Percentiles rank a stretch among this genome's conserved stretches.
Conservation (phyloP, 2,113 vertebrate species). For the Turnix velox region DNA sequence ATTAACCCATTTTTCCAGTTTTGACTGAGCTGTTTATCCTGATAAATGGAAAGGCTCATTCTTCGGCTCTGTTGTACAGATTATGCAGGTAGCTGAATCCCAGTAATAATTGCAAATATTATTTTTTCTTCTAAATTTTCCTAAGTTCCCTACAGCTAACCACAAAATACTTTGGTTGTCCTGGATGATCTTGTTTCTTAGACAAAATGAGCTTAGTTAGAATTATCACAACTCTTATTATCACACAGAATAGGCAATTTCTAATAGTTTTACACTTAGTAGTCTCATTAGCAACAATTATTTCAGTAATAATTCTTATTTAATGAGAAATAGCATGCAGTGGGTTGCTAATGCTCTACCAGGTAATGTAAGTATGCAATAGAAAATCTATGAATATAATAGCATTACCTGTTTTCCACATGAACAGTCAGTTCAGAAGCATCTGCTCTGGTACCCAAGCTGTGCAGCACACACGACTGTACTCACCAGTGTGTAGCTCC, state of each 20-base stretch:
- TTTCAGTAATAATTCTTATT: background rate
- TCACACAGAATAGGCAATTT: background rate
- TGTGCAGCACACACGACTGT: slow-evolving; percentile 35
- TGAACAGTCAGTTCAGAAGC: slow-evolving; percentile 49
- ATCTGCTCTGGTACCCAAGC: slow-evolving; percentile 42
- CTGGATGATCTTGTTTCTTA: background rate
- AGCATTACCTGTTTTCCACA: slow-evolving; percentile 49
- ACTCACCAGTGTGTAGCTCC: slow-evolving; percentile 40
- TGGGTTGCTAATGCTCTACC: background rate
- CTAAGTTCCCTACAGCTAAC: background rate
- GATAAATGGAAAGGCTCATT: background rate
- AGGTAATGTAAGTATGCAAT: background rate
- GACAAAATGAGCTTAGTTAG: background rate
- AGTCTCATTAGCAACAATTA: background rate
- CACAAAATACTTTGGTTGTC: background rate
- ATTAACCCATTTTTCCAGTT: background rate
- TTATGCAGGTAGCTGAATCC: background rate
- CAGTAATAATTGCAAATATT: background rate
- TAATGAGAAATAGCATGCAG: slow-evolving; percentile 7
- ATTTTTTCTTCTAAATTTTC: background rate
- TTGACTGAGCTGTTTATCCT: background rate
- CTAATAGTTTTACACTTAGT: background rate
- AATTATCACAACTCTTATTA: background rate
- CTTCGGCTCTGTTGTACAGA: background rate
- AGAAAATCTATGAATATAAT: slow-evolving; percentile 28